phyloP scores from a whole-genome alignment of 2,888 invertebrate species.

The Tuberolachnus salignus region DNA sequence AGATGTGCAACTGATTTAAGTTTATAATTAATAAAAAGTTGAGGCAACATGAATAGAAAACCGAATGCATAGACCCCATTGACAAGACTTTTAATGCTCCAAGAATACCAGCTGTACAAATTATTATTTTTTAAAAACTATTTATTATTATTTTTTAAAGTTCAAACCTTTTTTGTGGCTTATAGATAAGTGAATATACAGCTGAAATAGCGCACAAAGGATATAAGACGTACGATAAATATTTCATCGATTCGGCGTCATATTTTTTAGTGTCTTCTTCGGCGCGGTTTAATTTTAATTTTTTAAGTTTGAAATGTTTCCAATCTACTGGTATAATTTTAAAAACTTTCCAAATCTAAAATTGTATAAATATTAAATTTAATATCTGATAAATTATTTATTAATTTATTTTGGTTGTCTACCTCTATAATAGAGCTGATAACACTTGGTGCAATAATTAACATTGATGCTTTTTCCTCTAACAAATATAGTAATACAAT shows the following conservation, averaged over 20 bases:
- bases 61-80: slow-evolving; percentile 99
- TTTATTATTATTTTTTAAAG: slow-evolving; percentile 15
- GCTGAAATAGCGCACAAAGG: slow-evolving; percentile 89
- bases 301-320: slow-evolving; percentile 61
- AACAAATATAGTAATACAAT: slow-evolving; percentile 90
- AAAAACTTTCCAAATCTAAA: slow-evolving; percentile 89
- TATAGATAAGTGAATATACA: slow-evolving; percentile 88
- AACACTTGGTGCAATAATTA: slow-evolving; percentile 85
- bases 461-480: slow-evolving; percentile 88
- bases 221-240: slow-evolving; percentile 85
- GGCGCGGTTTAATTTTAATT: slow-evolving; percentile 62
- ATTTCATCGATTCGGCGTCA: slow-evolving; percentile 91
- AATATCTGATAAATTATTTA: slow-evolving; percentile 2
- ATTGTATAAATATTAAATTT: not conserved
- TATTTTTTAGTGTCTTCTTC: slow-evolving; percentile 84
- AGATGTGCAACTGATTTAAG: slow-evolving; percentile 96
- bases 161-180: slow-evolving; percentile 88
- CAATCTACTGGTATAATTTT: slow-evolving; percentile 73
- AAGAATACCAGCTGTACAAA: slow-evolving; percentile 88
- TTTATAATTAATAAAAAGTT: slow-evolving; percentile 96
- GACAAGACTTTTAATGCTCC: slow-evolving; percentile 89
- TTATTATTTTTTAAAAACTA: slow-evolving; percentile 9
- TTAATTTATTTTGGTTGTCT: slow-evolving; percentile 58
- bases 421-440: slow-evolving; percentile 90
- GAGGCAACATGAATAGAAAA: slow-evolving; percentile 98